Base-by-base conservation (phyloP, 23 tunicate genomes). In the Halocynthia roretzi region DNA sequence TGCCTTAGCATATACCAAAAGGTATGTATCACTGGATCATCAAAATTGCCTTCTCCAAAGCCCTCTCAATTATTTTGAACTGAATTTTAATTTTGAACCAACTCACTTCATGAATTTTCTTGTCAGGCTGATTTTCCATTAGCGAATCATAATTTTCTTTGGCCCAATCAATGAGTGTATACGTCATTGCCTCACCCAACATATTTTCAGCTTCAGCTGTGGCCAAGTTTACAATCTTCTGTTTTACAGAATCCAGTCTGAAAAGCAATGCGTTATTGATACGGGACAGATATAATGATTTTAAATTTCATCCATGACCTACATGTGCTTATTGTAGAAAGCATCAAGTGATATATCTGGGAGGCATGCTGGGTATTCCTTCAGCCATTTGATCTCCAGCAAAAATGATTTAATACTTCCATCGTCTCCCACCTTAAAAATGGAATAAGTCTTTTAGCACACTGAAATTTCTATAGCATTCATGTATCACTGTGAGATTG, bases 121-220 rank as follows among this genome's bases (percentile, higher is more conserved):
- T 31, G 21, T 5, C 52, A 5, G 85, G 96, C 49, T 92, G 98
- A 0, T 86, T 56, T 48, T 54, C 74, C 82, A 92, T 52, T 50
- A 92, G 72, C n/a, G 70, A 72, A 53, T 78, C 92, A 17, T 77
- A 68, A 62, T 92, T 92, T 67, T 92, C 98, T 74, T 92, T 92
- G 10, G 88, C 92, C 83, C 83, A 86, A 71, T 92, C 98, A 12
- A 92, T 86, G 0, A 92, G 56, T 0, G 98, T 60, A 68, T 70
- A 92, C 0, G 83, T 77, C 84, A 86, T 85, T 49, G 98, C 98
- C 52, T 86, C 92, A 0, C 98, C 98, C 15, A 86, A 8, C 79
- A 92, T 67, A 6, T 14, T 54, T 64, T 86, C 78, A 50, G 82
- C 80, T 68, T 83, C 85, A 52, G 78, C 82, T 8, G 50, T 73